These are phyloP conservation scores for Otocyon megalotis DNA, from an alignment of 2,113 vertebrate genomes.

Conservation along the genomic window DNA sequence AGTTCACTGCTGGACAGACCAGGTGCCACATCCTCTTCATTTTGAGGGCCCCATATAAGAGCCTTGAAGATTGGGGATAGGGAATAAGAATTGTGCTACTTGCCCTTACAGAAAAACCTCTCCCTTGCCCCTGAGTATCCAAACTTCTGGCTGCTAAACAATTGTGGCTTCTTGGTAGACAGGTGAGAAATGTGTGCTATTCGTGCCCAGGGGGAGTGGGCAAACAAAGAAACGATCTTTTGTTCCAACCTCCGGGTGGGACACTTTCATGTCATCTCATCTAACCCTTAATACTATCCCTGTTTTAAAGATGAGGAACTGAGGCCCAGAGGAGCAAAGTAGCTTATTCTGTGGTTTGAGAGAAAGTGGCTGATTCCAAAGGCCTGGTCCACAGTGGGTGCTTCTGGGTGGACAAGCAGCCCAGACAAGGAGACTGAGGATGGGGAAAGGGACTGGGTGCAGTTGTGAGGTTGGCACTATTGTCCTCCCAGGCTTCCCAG, in stretches of 20 bases:
- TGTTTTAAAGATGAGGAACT: constrained; percentile 41
- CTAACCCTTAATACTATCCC: constrained; percentile 35
- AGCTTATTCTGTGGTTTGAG: not conserved
- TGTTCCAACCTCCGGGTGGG: not conserved
- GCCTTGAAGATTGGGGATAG: not conserved
- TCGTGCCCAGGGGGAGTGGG: not conserved
- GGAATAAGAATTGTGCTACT: not conserved
- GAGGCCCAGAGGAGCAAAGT: not conserved
- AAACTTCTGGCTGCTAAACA: not conserved
- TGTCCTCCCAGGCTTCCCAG: not conserved
- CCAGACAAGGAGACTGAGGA: not conserved
- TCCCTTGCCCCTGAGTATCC: not conserved
- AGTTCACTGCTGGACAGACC: not conserved
- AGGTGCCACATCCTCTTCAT: not conserved
- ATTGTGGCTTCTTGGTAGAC: not conserved
- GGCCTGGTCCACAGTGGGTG: not conserved
- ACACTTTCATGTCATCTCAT: not conserved
- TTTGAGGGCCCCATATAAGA: not conserved
- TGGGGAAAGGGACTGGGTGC: not conserved
- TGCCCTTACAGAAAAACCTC: not conserved
- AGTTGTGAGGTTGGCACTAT: not conserved
- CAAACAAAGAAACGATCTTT: not conserved
- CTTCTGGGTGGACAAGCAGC: not conserved
- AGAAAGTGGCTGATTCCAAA: not conserved
- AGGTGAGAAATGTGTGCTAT: not conserved